Evolutionary conservation across 2,113 vertebrate species (phyloP), one percentile per base, ranked within the genome.

Genomic region (Oreotrochilus melanogaster): DNA sequence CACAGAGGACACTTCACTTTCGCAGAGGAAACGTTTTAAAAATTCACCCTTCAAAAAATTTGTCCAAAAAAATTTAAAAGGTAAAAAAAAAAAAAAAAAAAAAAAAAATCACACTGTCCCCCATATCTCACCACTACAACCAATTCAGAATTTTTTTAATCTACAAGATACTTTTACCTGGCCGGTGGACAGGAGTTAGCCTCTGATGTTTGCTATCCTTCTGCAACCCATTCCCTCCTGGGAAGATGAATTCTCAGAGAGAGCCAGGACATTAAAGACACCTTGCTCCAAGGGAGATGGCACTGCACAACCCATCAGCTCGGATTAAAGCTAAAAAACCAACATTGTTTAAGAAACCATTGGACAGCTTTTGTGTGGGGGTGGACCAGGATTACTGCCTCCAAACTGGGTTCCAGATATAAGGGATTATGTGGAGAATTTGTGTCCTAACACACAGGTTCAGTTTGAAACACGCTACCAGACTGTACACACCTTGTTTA

Each of bases 321-420:
- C 5, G 10, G 92, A 96, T 96, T 93, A 95, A 75, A 70, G 79
- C 88, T 76, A 73, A 93, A 92, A 92, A 80, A 24, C 0, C 82
- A 64, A 43, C 22, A 18, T 45, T 71, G 85, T 93, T 92, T 17
- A 75, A 93, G 88, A 76, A 93, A 94, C 0, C 37, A 96, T n/a
- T 92, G 89, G 88, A 67, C 89, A 93, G 94, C 85, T 88, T 92
- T 64, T 35, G 86, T 2, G 93, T 81, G 85, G 93, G 95, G 79
- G 93, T 95, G 90, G 78, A 75, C 95, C 21, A 6, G 88, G 95
- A 96, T 97, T 96, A 97, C 67, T 11, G 88, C 30, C 57, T 73
- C 88, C 96, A 88, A 96, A 65, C 51, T 31, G 86, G 86, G 72
- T 25, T 82, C 92, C 43, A 88, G 88, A 88, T 51, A 10, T 24